Conservation (phyloP, 2,888 invertebrate species). For the Adineta ricciae region DNA sequence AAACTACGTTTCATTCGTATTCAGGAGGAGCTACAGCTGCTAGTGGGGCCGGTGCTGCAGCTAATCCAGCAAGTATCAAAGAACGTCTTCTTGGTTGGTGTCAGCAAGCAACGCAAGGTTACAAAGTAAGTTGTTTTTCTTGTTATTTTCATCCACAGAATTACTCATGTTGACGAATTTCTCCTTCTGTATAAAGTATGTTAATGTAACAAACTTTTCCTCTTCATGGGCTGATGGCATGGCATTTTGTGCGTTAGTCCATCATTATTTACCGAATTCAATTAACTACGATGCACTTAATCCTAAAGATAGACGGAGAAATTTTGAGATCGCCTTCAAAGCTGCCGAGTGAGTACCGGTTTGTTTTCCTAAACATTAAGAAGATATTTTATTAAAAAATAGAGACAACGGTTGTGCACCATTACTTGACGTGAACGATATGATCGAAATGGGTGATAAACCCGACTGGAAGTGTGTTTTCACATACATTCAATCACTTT, state of each 20-base stretch:
- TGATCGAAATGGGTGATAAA: slow-evolving; percentile 81
- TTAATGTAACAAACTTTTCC: slow-evolving; percentile 89
- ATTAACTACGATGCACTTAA: slow-evolving; percentile 78
- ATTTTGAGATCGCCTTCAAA: slow-evolving; percentile 87
- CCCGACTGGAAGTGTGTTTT: slow-evolving; percentile 99
- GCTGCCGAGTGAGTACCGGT: slow-evolving; percentile 73
- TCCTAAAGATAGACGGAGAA: slow-evolving; percentile 73
- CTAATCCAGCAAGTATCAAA: slow-evolving; percentile 27
- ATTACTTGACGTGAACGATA: slow-evolving; percentile 91
- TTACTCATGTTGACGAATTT: neutral
- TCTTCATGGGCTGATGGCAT: slow-evolving; percentile 76
- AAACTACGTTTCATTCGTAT: neutral
- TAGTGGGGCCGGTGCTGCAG: neutral
- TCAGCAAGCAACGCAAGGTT: slow-evolving; percentile 26
- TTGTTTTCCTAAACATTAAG: too few relatives aligned
- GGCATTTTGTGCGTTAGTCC: slow-evolving; percentile 88
- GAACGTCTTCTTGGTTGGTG: slow-evolving; percentile 32
- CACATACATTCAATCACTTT: slow-evolving; percentile 93
- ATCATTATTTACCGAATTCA: slow-evolving; percentile 85
- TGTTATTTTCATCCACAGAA: neutral
- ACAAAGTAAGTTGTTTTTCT: neutral
- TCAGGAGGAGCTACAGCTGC: neutral
- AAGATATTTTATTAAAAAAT: too few relatives aligned
- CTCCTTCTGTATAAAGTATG: neutral
- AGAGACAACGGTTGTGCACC: slow-evolving; percentile 96